Conservation (phyloP, 2,888 invertebrate genomes). For the Yponomeuta malinellus region DNA sequence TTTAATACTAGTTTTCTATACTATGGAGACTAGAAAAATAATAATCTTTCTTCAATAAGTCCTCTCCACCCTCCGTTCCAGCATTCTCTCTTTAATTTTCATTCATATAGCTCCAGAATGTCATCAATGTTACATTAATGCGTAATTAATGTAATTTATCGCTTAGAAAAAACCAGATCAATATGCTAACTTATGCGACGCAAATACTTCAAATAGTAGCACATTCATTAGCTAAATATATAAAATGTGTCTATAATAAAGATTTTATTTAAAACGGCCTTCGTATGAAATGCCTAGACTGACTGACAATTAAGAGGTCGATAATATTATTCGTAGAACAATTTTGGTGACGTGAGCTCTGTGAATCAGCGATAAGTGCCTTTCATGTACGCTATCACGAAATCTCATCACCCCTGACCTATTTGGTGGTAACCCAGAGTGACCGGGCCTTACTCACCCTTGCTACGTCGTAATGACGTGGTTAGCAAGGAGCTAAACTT, state of each 20-base stretch:
- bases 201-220: background rate
- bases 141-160: background rate
- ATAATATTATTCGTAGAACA: slow-evolving; percentile 1
- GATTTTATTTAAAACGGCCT: background rate
- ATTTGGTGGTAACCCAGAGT: background rate
- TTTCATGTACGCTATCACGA: background rate
- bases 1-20: too few species aligned
- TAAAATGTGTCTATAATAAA: background rate
- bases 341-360: background rate
- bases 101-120: background rate
- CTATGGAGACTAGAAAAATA: too few species aligned
- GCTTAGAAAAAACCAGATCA: background rate
- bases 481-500: background rate
- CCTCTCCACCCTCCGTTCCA: too few species aligned
- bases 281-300: background rate
- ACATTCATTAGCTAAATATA: background rate
- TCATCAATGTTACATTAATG: slow-evolving; percentile 3
- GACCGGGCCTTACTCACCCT: background rate
- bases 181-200: background rate
- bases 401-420: slow-evolving; percentile 2
- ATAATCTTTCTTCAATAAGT: too few species aligned
- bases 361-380: background rate
- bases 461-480: background rate
- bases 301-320: background rate
- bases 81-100: background rate